Base-by-base conservation (phyloP, 2,113 vertebrate genomes). In the Notarius lentiginosus region DNA sequence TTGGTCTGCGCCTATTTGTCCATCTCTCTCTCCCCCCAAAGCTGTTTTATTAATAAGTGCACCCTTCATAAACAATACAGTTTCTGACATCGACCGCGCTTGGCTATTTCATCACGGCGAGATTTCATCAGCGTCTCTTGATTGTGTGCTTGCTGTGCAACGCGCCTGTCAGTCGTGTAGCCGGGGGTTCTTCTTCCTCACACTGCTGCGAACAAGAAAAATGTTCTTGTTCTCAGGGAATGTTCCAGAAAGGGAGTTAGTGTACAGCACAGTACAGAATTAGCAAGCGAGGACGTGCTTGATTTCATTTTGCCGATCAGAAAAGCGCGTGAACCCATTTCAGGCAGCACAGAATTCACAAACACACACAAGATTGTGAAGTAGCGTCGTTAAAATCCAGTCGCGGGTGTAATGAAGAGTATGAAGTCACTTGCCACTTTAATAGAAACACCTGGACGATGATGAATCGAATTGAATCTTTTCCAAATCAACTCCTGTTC, bases 41-140 rank as follows among this genome's bases (percentile, higher is more conserved):
- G 41, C 75, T 82, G 55, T 91, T 91, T 75, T 84, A 88, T 88
- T 91, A 91, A 92, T 91, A 90, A 90, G 89, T 87, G 88, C 91
- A 79, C 79, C 81, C 83, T 58, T 91, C 88, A 87, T 90, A 91
- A 91, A 89, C 90, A 90, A 82, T 87, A 80, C 75, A 51, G 85
- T 49, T 72, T 55, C 76, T 77, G 79, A 68, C 81, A 82, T 82
- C 70, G 65, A 82, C 77, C 58, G 53, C 6, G 7, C 75, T 80
- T 73, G 83, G 87, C 82, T 84, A 47, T 66, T 82, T 89, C 87
- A 68, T 86, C 82, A 84, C 80, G 61, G 68, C 22, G 14, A 58
- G 73, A 85, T 90, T 88, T 87, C 27, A 70, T 79, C 63, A 85
- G 77, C 77, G 55, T 89, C 79, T 89, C 66, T 63, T 84, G 65